Evolutionary conservation across 2,797 vertebrate species (phyloP), one percentile per base, ranked within the genome.

Genomic region (Pangasius mekongensis): DNA sequence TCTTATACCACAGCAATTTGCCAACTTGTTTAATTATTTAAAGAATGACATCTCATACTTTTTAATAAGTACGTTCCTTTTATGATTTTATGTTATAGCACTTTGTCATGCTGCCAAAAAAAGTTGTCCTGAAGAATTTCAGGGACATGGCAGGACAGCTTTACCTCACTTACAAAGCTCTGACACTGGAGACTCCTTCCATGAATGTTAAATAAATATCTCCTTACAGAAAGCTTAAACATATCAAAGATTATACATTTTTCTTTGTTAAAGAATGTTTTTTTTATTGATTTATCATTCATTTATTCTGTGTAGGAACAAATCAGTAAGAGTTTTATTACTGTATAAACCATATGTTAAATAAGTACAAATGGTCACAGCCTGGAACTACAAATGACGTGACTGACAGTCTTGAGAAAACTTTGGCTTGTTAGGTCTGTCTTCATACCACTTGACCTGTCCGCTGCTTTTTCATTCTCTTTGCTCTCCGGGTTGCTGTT

Each of bases 381-480:
- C 10, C 30, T 60, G 11, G 16, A 82, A 27, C 56, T 3, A 16
- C 22, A 80, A 56, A 33, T 56, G 7, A n/a, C 27, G 7, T 67
- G 18, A 71, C 16, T 71, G 7, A 8, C 39, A 33, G 76, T 3
- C n/a, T 78, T 33, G 16, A 56, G 3, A 54, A 78, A 18, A 20
- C 18, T 81, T 81, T 24, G 33, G 54, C 78, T 81, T 80, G 54
- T 78, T 78, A 54, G 43, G 3, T 78, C 52, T 4, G n/a, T 78
- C 49, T 56, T 80, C 30, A 10, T 22, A 58, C 52, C 52, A 36
- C n/a, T 30, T 56, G 16, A 54, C 8, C n/a, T 33, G 49, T n/a
- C 52, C 0, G 13, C 27, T 76, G 13, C 47, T 77, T 77, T 49
- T 52, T 76, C 73, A 76, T 49, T 18, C 27, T 52, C 6, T 80